phyloP scores from a whole-genome alignment of 37 sponge, comb jelly and placozoan species.

The Ephydatia muelleri region DNA sequence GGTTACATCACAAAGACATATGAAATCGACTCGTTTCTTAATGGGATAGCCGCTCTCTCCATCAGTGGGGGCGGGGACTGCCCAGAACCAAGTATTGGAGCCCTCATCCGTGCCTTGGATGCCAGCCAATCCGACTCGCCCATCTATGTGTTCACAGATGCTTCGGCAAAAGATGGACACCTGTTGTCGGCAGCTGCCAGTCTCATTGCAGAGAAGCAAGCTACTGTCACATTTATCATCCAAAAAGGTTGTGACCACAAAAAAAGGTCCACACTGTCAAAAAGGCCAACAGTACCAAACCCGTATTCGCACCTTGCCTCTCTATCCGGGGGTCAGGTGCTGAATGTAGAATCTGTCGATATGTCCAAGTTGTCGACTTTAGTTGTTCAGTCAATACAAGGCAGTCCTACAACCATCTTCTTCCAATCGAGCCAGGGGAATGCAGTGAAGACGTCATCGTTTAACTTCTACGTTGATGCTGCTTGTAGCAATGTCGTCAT shows the following conservation, averaged over 20 bases:
- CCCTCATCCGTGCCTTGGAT: slow-evolving; percentile 49
- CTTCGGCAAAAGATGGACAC: slow-evolving; percentile 36
- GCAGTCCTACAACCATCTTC: slow-evolving; percentile 14
- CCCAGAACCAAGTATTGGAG: slow-evolving; percentile 67
- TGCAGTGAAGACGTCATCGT: neutral
- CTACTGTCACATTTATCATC: neutral
- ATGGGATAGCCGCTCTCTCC: slow-evolving; percentile 13
- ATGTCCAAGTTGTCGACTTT: slow-evolving; percentile 21
- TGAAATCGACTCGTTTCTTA: slow-evolving; percentile 28
- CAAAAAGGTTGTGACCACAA: neutral
- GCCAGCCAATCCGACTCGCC: slow-evolving; percentile 50
- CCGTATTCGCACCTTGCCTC: slow-evolving; percentile 20
- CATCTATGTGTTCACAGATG: slow-evolving; percentile 74
- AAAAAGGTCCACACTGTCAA: slow-evolving; percentile 1
- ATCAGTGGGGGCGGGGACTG: slow-evolving; percentile 57
- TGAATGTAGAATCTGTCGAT: slow-evolving; percentile 9
- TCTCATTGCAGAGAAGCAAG: slow-evolving; percentile 12
- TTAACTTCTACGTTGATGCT: slow-evolving; percentile 17
- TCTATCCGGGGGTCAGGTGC: slow-evolving; percentile 43
- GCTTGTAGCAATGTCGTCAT: neutral
- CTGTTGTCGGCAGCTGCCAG: neutral
- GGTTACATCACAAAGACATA: slow-evolving; percentile 17
- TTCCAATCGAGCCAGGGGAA: neutral
- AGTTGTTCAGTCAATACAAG: slow-evolving; percentile 3
- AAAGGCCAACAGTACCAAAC: slow-evolving; percentile 11